These are phyloP conservation scores for Microplitis deprimator DNA, from an alignment of 2,888 invertebrate genomes.

Conservation along the genomic window DNA sequence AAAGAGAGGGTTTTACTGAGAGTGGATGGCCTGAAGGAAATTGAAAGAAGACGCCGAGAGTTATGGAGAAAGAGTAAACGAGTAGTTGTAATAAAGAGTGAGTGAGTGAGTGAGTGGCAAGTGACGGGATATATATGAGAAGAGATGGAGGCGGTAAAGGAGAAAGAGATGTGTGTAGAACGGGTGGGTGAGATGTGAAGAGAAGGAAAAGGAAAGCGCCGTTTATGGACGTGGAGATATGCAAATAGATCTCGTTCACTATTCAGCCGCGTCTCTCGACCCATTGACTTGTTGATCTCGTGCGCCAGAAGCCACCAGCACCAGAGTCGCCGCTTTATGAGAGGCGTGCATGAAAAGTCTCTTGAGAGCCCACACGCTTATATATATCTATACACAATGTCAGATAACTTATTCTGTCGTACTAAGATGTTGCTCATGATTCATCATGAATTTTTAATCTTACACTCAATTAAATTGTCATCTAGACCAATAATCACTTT, in stretches of 20 bases:
- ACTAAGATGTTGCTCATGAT: background rate
- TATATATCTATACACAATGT: background rate
- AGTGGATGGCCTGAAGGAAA: slow-evolving; percentile 20
- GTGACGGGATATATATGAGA: background rate
- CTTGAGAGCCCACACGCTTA: background rate
- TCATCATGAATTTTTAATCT: background rate
- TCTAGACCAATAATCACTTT: background rate
- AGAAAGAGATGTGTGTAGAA: slow-evolving; percentile 24
- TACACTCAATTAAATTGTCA: background rate
- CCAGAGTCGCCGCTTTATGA: slow-evolving; percentile 17
- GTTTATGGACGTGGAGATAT: slow-evolving; percentile 53
- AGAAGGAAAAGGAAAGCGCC: slow-evolving; percentile 45
- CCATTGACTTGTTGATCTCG: slow-evolving; percentile 57
- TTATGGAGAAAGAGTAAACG: background rate
- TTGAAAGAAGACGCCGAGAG: slow-evolving; percentile 10
- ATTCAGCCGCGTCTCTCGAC: slow-evolving; percentile 53
- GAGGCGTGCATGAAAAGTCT: slow-evolving; percentile 18
- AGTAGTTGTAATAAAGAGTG: slow-evolving; percentile 3
- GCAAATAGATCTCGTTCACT: slow-evolving; percentile 58
- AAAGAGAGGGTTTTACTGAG: slow-evolving; percentile 3
- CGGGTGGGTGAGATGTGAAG: slow-evolving; percentile 28
- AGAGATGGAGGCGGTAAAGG: slow-evolving; percentile 2
- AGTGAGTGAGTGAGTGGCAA: slow-evolving; percentile 14
- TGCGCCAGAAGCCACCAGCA: slow-evolving; percentile 35
- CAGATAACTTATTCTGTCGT: background rate